Percentiles rank a stretch among this genome's conserved stretches.
phyloP scores from a whole-genome alignment of 2,888 invertebrate species.

The Cryptocephalus moraei region DNA sequence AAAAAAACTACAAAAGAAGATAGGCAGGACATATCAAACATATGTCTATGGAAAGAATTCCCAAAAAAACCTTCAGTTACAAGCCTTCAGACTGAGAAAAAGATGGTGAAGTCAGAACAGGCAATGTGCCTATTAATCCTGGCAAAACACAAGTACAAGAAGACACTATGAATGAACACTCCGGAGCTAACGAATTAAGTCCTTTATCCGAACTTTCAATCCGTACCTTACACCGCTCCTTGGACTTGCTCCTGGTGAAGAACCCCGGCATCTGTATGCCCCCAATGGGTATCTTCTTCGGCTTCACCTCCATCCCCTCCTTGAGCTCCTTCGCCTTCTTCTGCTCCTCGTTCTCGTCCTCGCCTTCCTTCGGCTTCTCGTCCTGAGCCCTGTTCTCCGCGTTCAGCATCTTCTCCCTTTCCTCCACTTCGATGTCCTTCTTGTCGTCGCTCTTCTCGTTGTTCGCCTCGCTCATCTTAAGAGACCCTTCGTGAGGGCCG shows the following conservation, averaged over 20 bases:
- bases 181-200: too few relatives aligned
- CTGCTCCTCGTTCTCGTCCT: conserved; percentile 40
- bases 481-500: too few relatives aligned
- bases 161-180: too few relatives aligned
- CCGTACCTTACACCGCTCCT: conserved; percentile 60
- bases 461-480: conserved; percentile 6
- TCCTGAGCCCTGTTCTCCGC: conserved; percentile 49
- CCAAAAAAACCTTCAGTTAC: too few relatives aligned
- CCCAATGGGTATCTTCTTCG: conserved; percentile 76
- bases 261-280: conserved; percentile 84
- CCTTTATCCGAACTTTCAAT: too few relatives aligned
- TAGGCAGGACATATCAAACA: too few relatives aligned
- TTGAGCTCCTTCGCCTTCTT: conserved; percentile 49
- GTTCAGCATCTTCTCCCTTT: conserved; percentile 51
- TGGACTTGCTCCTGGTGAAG: conserved; percentile 67
- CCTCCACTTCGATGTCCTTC: conserved; percentile 55
- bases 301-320: conserved; percentile 65
- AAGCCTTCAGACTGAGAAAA: too few relatives aligned
- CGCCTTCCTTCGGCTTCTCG: conserved; percentile 30
- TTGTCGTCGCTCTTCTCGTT: conserved; percentile 49
- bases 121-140: too few relatives aligned
- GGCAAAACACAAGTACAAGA: too few relatives aligned
- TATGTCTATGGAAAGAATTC: too few relatives aligned
- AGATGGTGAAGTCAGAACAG: too few relatives aligned
- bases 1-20: too few relatives aligned